Base-by-base conservation (phyloP, 2,797 vertebrate genomes). In the Hemibagrus guttatus region DNA sequence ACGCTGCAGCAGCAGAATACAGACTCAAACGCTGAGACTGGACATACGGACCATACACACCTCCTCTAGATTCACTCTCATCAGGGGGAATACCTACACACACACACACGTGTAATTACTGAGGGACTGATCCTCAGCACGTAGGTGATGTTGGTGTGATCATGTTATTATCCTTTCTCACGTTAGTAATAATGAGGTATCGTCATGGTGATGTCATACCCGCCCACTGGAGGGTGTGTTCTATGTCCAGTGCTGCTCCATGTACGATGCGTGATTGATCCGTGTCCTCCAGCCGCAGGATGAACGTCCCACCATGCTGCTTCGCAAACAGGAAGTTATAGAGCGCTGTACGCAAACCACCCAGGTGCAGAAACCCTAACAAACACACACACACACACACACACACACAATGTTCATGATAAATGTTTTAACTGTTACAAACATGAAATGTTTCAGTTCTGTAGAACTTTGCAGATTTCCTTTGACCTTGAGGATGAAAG, bases 301-400 rank as follows among this genome's bases (percentile, higher is more conserved):
- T 88, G 83, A 99, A 99, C 0, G 91, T 88, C 0, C 98, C 98
- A 12, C 85, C 91, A 35, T 96, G 93, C 28, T 97, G 97, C 89
- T 95, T 97, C 74, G 98, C 97, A 92, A 99, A 99, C 66, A 99
- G 91, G 3, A 97, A 99, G 89, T 99, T 99, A 93, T 99, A 99
- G 1, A 99, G 92, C 5, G 98, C 98, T 0, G 98, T 99, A 16
- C 98, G 95, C 31, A 99, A 96, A 23, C 98, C 98, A 0, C 98
- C 98, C 4, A 99, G 90, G 72, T 99, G 98, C 28, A 99, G 89
- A 68, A 97, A 97, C 11, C 98, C 98, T 99, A 89, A 75, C 52
- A 74, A 46, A 68, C 75, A 81, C 75, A 85, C 64, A 66, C 21
- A 56, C 49, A 84, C 19, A 8, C 54, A 84, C 75, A 74, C 81